phyloP scores from a whole-genome alignment of 1,140 invertebrate genomes.

The Mamestra configurata region DNA sequence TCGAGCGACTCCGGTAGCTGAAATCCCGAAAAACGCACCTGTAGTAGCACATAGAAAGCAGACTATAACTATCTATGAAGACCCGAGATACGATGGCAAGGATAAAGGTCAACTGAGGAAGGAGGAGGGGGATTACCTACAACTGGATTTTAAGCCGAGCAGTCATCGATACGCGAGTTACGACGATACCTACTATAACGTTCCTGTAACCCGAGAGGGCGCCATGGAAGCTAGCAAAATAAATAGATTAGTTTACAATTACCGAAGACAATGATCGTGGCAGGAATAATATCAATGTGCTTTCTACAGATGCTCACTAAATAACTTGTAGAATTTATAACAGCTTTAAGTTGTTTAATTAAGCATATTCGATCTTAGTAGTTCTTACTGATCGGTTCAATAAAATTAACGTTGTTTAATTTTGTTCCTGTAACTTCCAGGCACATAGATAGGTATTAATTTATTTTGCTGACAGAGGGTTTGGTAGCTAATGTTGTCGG shows the following conservation, averaged over 20 bases:
- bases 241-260: slow-evolving; percentile 87
- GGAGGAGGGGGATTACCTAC: slow-evolving; percentile 82
- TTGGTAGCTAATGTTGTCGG: background rate
- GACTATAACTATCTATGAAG: slow-evolving; percentile 89
- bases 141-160: slow-evolving; percentile 83
- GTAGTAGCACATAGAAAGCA: slow-evolving; percentile 81
- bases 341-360: background rate
- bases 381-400: background rate
- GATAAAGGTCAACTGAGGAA: slow-evolving; percentile 75
- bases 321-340: slow-evolving; percentile 22
- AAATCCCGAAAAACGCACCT: slow-evolving; percentile 77
- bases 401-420: background rate
- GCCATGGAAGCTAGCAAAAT: slow-evolving; percentile 82
- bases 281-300: slow-evolving; percentile 21
- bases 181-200: slow-evolving; percentile 81
- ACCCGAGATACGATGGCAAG: slow-evolving; percentile 86
- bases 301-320: slow-evolving; percentile 65
- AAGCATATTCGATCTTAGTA: background rate
- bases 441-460: background rate
- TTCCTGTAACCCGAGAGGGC: slow-evolving; percentile 69
- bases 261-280: slow-evolving; percentile 71
- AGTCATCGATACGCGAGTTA: slow-evolving; percentile 83
- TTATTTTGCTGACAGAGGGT: background rate
- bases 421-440: background rate
- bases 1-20: slow-evolving; percentile 69